Conservation (phyloP, 2,888 invertebrate genomes). For the Coremacera marginata region DNA sequence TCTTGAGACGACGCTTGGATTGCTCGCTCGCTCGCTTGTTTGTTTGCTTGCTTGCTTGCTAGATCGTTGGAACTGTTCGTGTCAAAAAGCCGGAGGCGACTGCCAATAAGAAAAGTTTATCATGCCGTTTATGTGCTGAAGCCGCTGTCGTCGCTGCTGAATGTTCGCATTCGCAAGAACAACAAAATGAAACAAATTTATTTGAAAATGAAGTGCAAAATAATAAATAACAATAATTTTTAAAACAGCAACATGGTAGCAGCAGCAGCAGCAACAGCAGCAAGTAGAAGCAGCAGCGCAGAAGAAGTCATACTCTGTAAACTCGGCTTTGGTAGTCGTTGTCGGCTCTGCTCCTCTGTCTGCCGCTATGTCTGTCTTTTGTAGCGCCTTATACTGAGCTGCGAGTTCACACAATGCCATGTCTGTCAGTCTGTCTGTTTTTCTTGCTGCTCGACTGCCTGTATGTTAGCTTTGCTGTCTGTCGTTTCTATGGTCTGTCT, state of each 20-base stretch:
- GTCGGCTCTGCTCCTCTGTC: conserved; percentile 8
- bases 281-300: conserved; percentile 12
- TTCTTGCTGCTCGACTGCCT: background rate
- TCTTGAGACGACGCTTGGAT: conserved; percentile 11
- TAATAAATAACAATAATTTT: conserved; percentile 19
- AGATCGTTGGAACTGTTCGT: conserved; percentile 23
- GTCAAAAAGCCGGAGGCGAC: conserved; percentile 37
- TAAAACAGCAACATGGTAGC: background rate
- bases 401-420: background rate
- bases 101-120: conserved; percentile 37
- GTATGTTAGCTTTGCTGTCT: background rate
- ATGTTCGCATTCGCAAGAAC: conserved; percentile 8
- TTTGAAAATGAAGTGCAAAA: conserved; percentile 32
- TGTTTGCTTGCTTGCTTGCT: too few relatives aligned
- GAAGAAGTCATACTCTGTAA: conserved; percentile 22
- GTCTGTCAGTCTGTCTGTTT: background rate
- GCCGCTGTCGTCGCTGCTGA: conserved; percentile 3
- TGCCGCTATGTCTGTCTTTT: background rate
- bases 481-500: too few relatives aligned
- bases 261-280: background rate
- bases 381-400: too few relatives aligned
- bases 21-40: background rate
- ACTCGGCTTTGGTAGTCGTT: background rate
- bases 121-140: conserved; percentile 31
- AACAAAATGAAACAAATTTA: conserved; percentile 23